Evolutionary conservation across 2,888 invertebrate species (phyloP).

Genomic region (Lasioglossum calceatum): DNA sequence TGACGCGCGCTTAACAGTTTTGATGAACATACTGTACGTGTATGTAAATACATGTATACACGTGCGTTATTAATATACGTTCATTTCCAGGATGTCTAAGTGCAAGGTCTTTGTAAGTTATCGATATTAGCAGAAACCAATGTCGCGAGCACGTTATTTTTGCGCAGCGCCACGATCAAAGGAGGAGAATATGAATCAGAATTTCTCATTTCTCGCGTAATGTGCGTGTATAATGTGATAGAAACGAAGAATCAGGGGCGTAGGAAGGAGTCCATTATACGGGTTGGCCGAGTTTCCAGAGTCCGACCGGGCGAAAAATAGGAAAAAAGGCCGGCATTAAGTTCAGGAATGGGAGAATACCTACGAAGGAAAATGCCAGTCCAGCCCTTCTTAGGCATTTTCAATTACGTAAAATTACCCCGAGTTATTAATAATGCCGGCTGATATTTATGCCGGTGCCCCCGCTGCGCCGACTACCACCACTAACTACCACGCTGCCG

Average conservation of each 20-base stretch:
- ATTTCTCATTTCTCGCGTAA: not conserved
- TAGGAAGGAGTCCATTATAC: constrained; percentile 25
- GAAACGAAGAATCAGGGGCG: constrained; percentile 35
- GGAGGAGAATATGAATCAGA: not conserved
- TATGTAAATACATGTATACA: no score
- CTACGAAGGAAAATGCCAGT: constrained; percentile 48
- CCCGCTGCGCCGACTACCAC: constrained; percentile 24
- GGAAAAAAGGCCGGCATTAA: constrained; percentile 29
- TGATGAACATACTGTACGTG: no score
- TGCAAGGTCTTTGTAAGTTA: not conserved
- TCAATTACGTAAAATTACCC: constrained; percentile 78
- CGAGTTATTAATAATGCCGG: constrained; percentile 76
- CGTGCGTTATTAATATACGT: no score
- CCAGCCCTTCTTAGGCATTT: constrained; percentile 75
- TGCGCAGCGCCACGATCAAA: not conserved
- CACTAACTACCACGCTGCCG: constrained; percentile 28
- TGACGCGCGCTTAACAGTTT: no score
- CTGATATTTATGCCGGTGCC: constrained; percentile 72
- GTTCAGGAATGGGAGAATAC: constrained; percentile 26
- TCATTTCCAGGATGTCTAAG: no score
- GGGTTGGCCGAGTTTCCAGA: constrained; percentile 19
- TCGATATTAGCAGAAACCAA: not conserved
- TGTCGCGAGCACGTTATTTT: not conserved
- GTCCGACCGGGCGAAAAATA: not conserved
- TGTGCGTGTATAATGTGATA: not conserved